These are phyloP conservation scores for Drosophila glabriapex DNA, from an alignment of 2,888 invertebrate species.

Conservation along the genomic window DNA sequence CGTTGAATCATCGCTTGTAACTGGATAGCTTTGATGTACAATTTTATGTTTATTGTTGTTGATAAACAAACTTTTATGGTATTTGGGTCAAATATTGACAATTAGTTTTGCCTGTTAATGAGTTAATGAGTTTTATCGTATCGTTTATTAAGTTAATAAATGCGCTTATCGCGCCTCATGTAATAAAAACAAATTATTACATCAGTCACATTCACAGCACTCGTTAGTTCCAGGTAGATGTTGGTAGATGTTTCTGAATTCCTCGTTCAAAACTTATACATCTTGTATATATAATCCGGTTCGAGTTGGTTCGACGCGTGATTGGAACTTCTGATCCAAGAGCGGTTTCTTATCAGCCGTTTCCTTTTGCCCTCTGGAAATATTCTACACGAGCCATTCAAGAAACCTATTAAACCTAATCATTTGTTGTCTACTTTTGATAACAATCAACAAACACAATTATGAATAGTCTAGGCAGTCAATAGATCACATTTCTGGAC, in stretches of 20 bases:
- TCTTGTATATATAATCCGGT: conserved; percentile 13
- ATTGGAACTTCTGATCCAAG: conserved; percentile 35
- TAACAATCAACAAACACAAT: conserved; percentile 13
- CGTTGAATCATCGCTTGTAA: conserved; percentile 45
- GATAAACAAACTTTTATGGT: conserved; percentile 17
- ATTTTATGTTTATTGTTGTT: conserved; percentile 51
- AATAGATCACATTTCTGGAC: neutral
- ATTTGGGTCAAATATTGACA: conserved; percentile 72
- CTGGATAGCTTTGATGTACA: conserved; percentile 25
- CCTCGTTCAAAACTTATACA: conserved; percentile 10
- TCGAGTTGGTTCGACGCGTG: conserved; percentile 5
- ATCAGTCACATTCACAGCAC: conserved; percentile 53
- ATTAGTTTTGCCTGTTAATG: conserved; percentile 41
- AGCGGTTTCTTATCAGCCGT: conserved; percentile 33
- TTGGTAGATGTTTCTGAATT: conserved; percentile 6
- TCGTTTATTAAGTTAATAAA: conserved; percentile 65
- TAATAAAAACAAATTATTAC: conserved; percentile 74
- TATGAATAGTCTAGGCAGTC: neutral
- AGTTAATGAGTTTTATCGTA: conserved; percentile 60
- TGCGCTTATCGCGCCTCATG: conserved; percentile 58
- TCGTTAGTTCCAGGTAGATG: conserved; percentile 5
- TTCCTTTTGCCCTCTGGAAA: conserved; percentile 29
- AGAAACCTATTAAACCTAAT: conserved; percentile 14
- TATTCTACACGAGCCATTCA: conserved; percentile 34
- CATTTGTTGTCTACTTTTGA: conserved; percentile 17